Percentiles rank a stretch among this genome's conserved stretches.
These are phyloP conservation scores for Motacilla tschutschensis DNA, from an alignment of 2,113 vertebrate genomes.

Conservation along the genomic window DNA sequence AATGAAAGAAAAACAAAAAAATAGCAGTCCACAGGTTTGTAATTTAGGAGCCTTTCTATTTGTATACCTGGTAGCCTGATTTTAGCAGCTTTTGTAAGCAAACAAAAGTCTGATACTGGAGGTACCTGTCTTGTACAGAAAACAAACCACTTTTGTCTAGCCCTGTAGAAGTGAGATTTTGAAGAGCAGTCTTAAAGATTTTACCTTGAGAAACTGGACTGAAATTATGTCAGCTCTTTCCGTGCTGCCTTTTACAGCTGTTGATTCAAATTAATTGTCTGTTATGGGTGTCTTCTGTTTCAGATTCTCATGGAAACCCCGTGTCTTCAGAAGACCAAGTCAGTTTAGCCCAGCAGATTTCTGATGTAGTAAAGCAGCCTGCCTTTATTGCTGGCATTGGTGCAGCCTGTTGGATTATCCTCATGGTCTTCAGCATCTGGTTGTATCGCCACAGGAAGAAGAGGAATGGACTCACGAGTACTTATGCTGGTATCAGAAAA, in stretches of 20 bases:
- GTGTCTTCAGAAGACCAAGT: constrained; percentile 82
- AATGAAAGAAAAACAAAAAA: background rate
- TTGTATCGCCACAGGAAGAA: constrained; percentile 95
- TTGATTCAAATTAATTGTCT: background rate
- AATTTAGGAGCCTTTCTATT: background rate
- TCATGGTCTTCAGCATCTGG: constrained; percentile 98
- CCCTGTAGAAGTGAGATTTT: background rate
- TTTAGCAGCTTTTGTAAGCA: background rate
- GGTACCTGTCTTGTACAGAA: background rate
- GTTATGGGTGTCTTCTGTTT: background rate
- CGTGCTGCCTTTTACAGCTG: background rate
- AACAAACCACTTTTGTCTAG: background rate
- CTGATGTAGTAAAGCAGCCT: constrained; percentile 94
- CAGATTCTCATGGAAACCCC: constrained; percentile 90
- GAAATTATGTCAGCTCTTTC: background rate
- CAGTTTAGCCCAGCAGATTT: constrained; percentile 95
- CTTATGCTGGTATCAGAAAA: constrained; percentile 95
- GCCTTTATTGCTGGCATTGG: constrained; percentile 97
- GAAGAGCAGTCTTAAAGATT: background rate
- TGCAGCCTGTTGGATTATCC: constrained; percentile 95
- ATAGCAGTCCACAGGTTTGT: background rate
- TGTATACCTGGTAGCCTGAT: background rate
- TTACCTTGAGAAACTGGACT: background rate
- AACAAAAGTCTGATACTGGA: background rate
- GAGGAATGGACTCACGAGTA: constrained; percentile 88